Base-by-base conservation (phyloP, 2,113 vertebrate genomes). In the Solea senegalensis region DNA sequence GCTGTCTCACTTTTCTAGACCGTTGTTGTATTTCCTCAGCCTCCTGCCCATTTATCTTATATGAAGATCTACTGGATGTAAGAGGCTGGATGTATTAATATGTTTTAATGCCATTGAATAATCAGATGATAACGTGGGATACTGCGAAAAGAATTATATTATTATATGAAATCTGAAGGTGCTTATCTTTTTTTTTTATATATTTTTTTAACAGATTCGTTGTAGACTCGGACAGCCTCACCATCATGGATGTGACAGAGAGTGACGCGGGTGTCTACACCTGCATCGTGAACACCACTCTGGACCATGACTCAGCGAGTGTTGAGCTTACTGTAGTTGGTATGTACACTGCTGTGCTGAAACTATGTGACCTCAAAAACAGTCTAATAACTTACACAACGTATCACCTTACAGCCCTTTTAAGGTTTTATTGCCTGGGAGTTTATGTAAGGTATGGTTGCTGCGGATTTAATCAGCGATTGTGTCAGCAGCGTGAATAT, bases 241-340 rank as follows among this genome's bases (percentile, higher is more conserved):
- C 92, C 78, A 95, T 99, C 72, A 81, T 81, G 16, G 94, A 95
- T 16, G 94, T 97, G 83, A 93, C 84, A 10, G 97, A 99, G 68
- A 82, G 74, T 0, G 98, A 99, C 27, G 93, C 94, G 9, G 98
- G 97, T 16, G 92, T 90, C 9, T 99, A 99, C 86, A 98, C 94
- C 0, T 99, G 98, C 84, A 81, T 96, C 76, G 94, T 94, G 90
- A 98, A 98, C 92, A 99, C 97, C 27, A 95, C 94, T 8, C 91
- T 99, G 93, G 98, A 99, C 93, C 94, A 88, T 0, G 96, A 95
- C 72, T 96, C 96, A 5, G 96, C 97, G 91, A 96, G 94, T 10
- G 96, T 96, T 49, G 83, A 92, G 84, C 96, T 99, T 70, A 96
- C 93, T 15, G 96, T 99, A 71, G 96, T 99, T 9, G 98, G 98